These are phyloP conservation scores for Conus betulinus DNA, from an alignment of 1,140 invertebrate genomes.

Conservation along the genomic window DNA sequence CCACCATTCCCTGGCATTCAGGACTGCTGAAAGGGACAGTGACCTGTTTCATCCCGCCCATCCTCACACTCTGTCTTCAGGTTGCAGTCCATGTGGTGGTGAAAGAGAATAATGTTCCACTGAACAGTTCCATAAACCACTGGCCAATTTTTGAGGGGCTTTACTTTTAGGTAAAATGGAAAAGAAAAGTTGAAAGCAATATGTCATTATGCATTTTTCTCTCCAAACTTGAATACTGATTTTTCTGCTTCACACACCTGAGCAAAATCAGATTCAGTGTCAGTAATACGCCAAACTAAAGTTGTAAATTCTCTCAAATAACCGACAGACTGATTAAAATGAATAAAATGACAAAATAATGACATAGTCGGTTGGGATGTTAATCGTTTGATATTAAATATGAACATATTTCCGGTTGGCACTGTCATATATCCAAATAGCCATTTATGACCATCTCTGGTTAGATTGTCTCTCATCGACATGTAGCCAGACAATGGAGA, in stretches of 20 bases:
- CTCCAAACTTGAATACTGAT: no score
- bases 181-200: neutral
- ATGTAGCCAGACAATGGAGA: no score
- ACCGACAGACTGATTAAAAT: no score
- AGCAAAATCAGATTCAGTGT: neutral
- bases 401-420: no score
- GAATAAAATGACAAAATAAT: no score
- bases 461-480: no score
- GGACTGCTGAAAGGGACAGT: slow-evolving; percentile 32
- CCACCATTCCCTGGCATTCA: neutral
- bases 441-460: no score
- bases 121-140: slow-evolving; percentile 8
- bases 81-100: neutral
- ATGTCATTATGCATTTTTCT: neutral
- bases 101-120: neutral
- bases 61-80: slow-evolving; percentile 11
- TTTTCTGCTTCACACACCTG: neutral
- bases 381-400: no score
- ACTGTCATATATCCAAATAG: no score
- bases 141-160: neutral
- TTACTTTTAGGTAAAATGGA: neutral
- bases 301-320: no score
- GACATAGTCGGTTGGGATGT: no score
- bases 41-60: neutral
- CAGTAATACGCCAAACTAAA: neutral